Evolutionary conservation across 2,888 invertebrate species (phyloP).

Genomic region (Galeopsomyia nigrocyanea): DNA sequence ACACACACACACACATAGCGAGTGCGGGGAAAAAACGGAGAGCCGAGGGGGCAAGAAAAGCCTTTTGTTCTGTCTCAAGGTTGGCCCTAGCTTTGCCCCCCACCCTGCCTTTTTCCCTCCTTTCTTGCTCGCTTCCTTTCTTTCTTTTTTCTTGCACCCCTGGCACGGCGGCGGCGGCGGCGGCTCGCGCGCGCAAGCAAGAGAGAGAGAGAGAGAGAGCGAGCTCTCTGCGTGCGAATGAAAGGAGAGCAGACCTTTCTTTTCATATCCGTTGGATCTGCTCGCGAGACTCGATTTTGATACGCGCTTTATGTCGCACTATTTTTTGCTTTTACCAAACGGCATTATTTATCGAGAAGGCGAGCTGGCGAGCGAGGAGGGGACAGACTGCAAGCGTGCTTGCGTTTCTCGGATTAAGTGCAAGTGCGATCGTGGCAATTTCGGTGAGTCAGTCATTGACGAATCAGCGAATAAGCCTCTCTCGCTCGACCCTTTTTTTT

Average conservation of each 20-base stretch:
- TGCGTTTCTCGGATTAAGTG: background rate
- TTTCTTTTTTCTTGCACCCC: slow-evolving; percentile 10
- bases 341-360: background rate
- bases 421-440: slow-evolving; percentile 44
- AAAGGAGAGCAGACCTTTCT: slow-evolving; percentile 42
- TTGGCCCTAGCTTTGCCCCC: slow-evolving; percentile 6
- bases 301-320: background rate
- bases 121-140: background rate
- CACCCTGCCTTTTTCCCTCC: slow-evolving; percentile 8
- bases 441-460: slow-evolving; percentile 48
- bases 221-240: slow-evolving; percentile 5
- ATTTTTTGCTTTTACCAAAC: too few relatives aligned
- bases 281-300: slow-evolving; percentile 22
- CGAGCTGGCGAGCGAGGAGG: background rate
- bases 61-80: slow-evolving; percentile 40
- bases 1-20: slow-evolving; percentile 7
- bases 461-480: slow-evolving; percentile 2
- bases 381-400: background rate
- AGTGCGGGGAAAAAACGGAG: slow-evolving; percentile 29
- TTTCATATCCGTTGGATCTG: slow-evolving; percentile 31
- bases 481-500: background rate
- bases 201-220: background rate
- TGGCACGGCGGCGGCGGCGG: background rate
- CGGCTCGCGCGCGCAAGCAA: background rate
- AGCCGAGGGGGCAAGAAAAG: slow-evolving; percentile 39